phyloP scores from a whole-genome alignment of 2,888 invertebrate species.

The Ectemnius continuus region DNA sequence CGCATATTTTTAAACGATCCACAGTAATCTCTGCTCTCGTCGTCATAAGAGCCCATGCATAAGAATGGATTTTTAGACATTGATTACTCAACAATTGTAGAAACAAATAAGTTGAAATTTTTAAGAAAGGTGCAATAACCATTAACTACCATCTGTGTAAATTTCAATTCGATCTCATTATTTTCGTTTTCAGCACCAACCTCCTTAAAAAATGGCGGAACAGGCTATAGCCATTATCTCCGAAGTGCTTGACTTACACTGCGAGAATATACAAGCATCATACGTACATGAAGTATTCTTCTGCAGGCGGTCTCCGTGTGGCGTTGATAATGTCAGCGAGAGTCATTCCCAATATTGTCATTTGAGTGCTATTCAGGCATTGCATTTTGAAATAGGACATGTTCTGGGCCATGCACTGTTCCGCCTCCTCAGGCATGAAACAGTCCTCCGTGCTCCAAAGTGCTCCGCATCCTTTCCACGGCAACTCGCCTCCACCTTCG shows the following conservation, averaged over 20 bases:
- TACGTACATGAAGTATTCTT: conserved; percentile 86
- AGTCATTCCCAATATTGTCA: conserved; percentile 76
- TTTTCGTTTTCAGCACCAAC: too few relatives aligned
- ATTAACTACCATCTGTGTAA: too few relatives aligned
- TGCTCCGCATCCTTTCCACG: conserved; percentile 86
- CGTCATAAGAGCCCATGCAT: too few relatives aligned
- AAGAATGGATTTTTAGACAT: too few relatives aligned
- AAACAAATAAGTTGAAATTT: too few relatives aligned
- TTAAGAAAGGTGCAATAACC: too few relatives aligned
- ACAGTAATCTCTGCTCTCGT: too few relatives aligned
- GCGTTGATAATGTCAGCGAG: conserved; percentile 80
- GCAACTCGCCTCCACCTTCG: conserved; percentile 77
- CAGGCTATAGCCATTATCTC: background rate
- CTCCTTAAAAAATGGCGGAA: background rate
- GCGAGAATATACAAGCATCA: background rate
- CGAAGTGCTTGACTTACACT: conserved; percentile 22
- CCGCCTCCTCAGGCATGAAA: conserved; percentile 84
- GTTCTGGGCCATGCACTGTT: conserved; percentile 81
- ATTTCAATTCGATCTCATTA: too few relatives aligned
- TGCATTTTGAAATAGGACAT: conserved; percentile 83
- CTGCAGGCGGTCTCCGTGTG: conserved; percentile 83
- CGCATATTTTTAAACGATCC: too few relatives aligned
- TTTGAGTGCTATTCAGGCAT: conserved; percentile 82
- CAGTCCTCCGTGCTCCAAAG: conserved; percentile 87
- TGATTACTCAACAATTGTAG: too few relatives aligned